phyloP scores from a whole-genome alignment of 1,140 invertebrate genomes.

The Linepithema humile region DNA sequence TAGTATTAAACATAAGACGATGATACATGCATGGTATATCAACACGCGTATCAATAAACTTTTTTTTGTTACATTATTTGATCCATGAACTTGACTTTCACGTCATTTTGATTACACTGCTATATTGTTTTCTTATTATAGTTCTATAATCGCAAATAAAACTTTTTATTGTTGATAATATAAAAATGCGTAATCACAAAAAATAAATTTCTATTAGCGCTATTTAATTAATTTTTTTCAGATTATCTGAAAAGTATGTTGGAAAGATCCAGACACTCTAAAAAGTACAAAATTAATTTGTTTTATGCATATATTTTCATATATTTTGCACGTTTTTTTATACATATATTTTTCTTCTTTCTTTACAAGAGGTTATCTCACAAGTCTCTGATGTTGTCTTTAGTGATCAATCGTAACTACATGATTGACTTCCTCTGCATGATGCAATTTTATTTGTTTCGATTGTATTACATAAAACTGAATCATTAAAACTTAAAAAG shows the following conservation, averaged over 20 bases:
- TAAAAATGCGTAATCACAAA: too few relatives aligned
- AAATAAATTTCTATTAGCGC: too few relatives aligned
- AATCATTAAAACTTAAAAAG: background rate
- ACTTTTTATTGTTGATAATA: too few relatives aligned
- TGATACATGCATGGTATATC: background rate
- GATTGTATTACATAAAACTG: background rate
- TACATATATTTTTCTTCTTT: background rate
- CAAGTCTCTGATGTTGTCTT: background rate
- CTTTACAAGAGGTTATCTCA: background rate
- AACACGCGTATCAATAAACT: background rate
- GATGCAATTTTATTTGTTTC: background rate
- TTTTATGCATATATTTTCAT: too few relatives aligned
- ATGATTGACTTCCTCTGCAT: background rate
- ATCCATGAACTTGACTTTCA: background rate
- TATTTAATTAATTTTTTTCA: too few relatives aligned
- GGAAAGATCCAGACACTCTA: too few relatives aligned
- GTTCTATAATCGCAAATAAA: background rate
- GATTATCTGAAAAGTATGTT: too few relatives aligned
- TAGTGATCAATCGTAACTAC: too few relatives aligned
- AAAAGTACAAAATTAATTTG: too few relatives aligned
- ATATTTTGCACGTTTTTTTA: too few relatives aligned
- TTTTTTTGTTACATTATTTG: background rate
- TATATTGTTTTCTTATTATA: background rate
- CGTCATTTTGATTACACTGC: background rate
- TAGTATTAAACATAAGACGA: background rate